Evolutionary conservation across 2,797 vertebrate genomes (phyloP), one percentile per base, ranked within the genome.

Genomic region (Carcharodon carcharias): DNA sequence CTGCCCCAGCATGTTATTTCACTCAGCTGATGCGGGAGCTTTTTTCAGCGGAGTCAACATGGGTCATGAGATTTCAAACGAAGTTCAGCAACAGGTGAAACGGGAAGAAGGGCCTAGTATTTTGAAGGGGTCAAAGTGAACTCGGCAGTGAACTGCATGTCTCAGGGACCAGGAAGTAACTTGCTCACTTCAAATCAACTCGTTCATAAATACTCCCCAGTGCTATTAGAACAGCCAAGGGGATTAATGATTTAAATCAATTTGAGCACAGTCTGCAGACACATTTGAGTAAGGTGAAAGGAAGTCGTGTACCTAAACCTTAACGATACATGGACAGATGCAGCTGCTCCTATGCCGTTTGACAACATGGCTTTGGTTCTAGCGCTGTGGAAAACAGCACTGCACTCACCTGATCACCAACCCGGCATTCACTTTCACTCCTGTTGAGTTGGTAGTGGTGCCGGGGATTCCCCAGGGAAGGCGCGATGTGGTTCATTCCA

Each of bases 401-500:
- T 77, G 73, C 6, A 4, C 31, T 73, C 7, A 35, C 0, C 21
- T 45, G 45, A 23, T 67, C 26, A 7, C 91, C 63, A 67, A 21
- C 23, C 6, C 16, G 6, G 3, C 7, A 4, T 45, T 28, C 45
- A 14, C 23, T 88, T 28, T 63, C 31, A 63, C n/a, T 63, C 35
- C 58, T 12, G 7, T 16, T 16, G 11, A 91, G 61, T 65, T 35
- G n/a, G 61, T 65, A 8, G 9, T 1, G 26, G 8, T 93, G n/a
- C 61, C 23, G 14, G 91, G 61, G 58, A 93, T 93, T 92, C 58
- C 61, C 91, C 91, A 16, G 31, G 61, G 91, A 11, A 7, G 21
- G 63, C n/a, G 6, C 26, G n/a, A 67, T 23, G 67, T 67, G 91
- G 91, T 93, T 93, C 61, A 67, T 65, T 93, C 91, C 89, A 92